Conservation (phyloP, 2,113 vertebrate species). For the Corythaeola cristata region DNA sequence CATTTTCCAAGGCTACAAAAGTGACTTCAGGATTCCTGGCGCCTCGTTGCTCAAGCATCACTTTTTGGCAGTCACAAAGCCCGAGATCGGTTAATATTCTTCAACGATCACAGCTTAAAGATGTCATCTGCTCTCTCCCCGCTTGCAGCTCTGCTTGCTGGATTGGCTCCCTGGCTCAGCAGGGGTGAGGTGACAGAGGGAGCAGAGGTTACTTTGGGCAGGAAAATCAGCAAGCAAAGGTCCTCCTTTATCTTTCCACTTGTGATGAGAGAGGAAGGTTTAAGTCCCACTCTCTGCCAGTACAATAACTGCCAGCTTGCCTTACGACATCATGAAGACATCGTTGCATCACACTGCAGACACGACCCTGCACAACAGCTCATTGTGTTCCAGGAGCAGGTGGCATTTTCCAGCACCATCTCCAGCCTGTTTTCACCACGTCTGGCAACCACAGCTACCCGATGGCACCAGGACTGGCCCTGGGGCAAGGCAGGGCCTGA, state of each 20-base stretch:
- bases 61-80: slow-evolving; percentile 17
- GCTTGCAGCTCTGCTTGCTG: not conserved
- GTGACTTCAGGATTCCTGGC: slow-evolving; percentile 55
- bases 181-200: not conserved
- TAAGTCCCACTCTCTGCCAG: not conserved
- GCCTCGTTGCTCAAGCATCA: not conserved
- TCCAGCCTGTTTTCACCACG: not conserved
- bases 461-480: not conserved
- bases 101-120: slow-evolving; percentile 23
- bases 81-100: slow-evolving; percentile 2
- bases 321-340: not conserved
- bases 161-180: not conserved
- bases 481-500: accelerated
- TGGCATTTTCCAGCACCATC: not conserved
- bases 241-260: not conserved
- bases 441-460: not conserved
- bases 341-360: not conserved
- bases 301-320: not conserved
- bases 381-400: not conserved
- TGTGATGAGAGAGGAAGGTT: not conserved
- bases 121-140: not conserved
- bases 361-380: not conserved
- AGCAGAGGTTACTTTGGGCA: not conserved
- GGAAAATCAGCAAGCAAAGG: not conserved
- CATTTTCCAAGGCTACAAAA: slow-evolving; percentile 52